phyloP scores from a whole-genome alignment of 2,888 invertebrate species.

The Dicyrtoma fusca region DNA sequence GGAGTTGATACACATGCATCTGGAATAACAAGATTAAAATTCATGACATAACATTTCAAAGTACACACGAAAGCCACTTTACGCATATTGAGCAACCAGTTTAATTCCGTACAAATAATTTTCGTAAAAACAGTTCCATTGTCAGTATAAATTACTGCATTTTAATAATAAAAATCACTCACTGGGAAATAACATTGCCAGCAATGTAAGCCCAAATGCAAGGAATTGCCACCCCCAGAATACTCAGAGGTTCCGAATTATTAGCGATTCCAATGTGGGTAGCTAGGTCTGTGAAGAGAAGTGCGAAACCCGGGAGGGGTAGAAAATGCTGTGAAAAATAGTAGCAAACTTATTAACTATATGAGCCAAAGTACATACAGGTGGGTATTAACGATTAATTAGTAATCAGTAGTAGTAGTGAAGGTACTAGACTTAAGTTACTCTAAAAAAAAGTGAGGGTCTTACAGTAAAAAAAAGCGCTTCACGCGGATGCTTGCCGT shows the following conservation, averaged over 20 bases:
- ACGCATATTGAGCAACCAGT: too few species aligned
- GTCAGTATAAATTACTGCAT: background rate
- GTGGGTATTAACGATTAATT: too few species aligned
- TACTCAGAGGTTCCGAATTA: constrained; percentile 65
- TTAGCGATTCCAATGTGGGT: constrained; percentile 75
- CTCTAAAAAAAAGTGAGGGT: too few species aligned
- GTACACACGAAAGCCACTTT: too few species aligned
- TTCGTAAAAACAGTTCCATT: background rate
- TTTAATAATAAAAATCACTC: too few species aligned
- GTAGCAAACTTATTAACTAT: too few species aligned
- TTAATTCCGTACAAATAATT: too few species aligned
- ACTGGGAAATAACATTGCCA: constrained; percentile 86
- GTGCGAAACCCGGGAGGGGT: constrained; percentile 84
- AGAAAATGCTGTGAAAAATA: constrained; percentile 82
- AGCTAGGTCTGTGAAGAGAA: constrained; percentile 76
- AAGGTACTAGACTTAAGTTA: too few species aligned
- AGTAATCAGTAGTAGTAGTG: too few species aligned
- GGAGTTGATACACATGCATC: constrained; percentile 86
- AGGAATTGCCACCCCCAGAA: constrained; percentile 70
- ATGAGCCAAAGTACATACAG: too few species aligned
- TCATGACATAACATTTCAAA: too few species aligned
- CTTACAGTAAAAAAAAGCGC: constrained; percentile 80
- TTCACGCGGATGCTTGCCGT: constrained; percentile 91
- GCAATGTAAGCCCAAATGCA: constrained; percentile 75
- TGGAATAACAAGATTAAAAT: constrained; percentile 58